Percentiles rank a stretch among this genome's conserved stretches.
phyloP scores from a whole-genome alignment of 2,113 vertebrate species.

The Mola mola region DNA sequence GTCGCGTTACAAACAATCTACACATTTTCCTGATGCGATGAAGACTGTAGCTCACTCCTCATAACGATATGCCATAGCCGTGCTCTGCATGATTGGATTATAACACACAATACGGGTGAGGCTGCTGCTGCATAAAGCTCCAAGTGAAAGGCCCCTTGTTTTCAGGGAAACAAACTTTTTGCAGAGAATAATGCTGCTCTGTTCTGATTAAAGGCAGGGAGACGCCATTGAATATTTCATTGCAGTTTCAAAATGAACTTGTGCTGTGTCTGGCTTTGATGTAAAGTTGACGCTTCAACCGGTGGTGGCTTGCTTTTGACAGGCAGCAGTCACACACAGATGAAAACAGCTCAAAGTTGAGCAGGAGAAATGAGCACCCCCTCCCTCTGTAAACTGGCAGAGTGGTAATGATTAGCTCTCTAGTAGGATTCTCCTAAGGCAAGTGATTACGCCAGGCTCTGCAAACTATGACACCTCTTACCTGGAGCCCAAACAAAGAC shows the following conservation, averaged over 20 bases:
- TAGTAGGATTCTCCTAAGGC: conserved; percentile 60
- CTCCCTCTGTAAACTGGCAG: conserved; percentile 45
- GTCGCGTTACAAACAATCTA: too few species aligned
- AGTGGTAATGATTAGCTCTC: conserved; percentile 68
- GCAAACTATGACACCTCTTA: conserved; percentile 72
- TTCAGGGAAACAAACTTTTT: too few species aligned
- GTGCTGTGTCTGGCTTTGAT: conserved; percentile 57
- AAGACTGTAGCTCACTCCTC: neutral
- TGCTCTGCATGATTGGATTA: neutral
- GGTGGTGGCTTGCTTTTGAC: conserved; percentile 55
- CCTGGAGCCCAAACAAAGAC: conserved; percentile 76
- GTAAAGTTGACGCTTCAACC: conserved; percentile 57
- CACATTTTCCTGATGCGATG: too few species aligned
- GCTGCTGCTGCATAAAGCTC: neutral
- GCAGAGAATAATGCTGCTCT: conserved; percentile 32
- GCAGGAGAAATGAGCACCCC: conserved; percentile 30
- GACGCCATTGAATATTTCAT: conserved; percentile 65
- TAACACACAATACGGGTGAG: neutral
- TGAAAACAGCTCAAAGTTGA: conserved; percentile 56
- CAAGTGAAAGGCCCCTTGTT: conserved; percentile 24
- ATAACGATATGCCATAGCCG: neutral
- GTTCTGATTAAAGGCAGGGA: conserved; percentile 52
- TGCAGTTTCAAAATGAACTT: conserved; percentile 64
- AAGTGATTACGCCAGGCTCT: conserved; percentile 68
- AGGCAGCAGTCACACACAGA: conserved; percentile 65